These are phyloP conservation scores for Drosophila testacea DNA, from an alignment of 2,888 invertebrate species.

Conservation along the genomic window DNA sequence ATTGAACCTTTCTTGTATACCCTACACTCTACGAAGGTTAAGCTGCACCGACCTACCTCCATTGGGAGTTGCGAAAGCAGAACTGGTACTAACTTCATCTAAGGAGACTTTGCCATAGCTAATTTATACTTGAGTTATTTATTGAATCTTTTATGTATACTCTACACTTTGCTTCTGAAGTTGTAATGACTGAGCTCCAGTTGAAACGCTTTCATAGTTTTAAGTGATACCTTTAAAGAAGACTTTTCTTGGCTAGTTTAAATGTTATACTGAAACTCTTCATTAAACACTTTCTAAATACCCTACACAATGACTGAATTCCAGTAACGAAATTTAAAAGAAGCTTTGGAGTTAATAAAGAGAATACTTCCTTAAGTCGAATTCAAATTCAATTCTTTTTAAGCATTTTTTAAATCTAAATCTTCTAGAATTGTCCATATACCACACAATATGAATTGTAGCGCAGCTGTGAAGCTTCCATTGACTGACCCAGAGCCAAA, in stretches of 20 bases:
- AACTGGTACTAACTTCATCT: neutral
- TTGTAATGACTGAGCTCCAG: too few relatives aligned
- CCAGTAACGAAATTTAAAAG: neutral
- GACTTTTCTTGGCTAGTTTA: neutral
- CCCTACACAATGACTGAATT: neutral
- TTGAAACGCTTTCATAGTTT: too few relatives aligned
- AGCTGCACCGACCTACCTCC: too few relatives aligned
- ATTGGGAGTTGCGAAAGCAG: too few relatives aligned
- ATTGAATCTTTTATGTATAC: too few relatives aligned
- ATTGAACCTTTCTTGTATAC: too few relatives aligned
- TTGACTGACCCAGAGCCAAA: conserved; percentile 52
- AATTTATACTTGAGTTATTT: too few relatives aligned
- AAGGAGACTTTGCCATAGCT: neutral
- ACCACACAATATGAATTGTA: conserved; percentile 9
- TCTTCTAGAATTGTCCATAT: conserved; percentile 1
- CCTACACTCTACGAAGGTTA: too few relatives aligned
- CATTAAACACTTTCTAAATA: neutral
- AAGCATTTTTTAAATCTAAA: neutral
- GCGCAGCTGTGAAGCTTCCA: conserved; percentile 39
- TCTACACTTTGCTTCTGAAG: too few relatives aligned
- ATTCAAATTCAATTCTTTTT: neutral
- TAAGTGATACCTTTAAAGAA: neutral
- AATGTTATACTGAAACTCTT: neutral
- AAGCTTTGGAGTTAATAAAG: neutral
- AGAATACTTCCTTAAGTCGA: neutral